A percentile compares a stretch with the other conserved stretches of the same genome.
Conservation (phyloP, 2,888 invertebrate genomes). For the Notodonta dromedarius region DNA sequence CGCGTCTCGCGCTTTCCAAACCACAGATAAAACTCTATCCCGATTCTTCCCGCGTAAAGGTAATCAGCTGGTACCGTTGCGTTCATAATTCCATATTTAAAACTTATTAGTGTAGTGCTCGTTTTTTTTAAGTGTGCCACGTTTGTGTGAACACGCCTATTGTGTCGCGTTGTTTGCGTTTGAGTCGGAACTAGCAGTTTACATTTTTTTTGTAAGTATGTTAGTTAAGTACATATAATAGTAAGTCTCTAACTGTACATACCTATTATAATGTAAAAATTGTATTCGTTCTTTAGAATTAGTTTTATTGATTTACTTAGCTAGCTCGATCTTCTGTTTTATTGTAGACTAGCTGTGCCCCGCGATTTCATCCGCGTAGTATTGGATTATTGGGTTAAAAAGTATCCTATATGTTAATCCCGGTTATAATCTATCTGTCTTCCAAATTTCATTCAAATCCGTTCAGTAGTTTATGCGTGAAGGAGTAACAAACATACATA, state of each 20-base stretch:
- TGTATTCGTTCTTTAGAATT: not conserved
- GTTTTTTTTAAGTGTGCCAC: slow-evolving; percentile 26
- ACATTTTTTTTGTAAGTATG: slow-evolving; percentile 20
- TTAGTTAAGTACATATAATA: not conserved
- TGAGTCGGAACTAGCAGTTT: slow-evolving; percentile 39
- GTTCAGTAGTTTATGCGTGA: no score
- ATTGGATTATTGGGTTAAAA: no score
- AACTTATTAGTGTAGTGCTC: slow-evolving; percentile 31
- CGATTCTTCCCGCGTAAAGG: slow-evolving; percentile 66
- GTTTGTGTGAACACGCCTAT: slow-evolving; percentile 36
- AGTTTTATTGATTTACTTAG: no score
- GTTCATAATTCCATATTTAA: slow-evolving; percentile 28
- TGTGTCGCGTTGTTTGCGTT: slow-evolving; percentile 48
- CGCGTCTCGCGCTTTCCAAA: slow-evolving; percentile 59
- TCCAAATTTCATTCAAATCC: no score
- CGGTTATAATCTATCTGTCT: no score
- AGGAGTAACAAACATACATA: no score
- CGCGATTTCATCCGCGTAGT: no score
- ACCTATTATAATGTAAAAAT: not conserved
- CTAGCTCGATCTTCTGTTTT: no score
- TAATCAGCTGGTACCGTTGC: slow-evolving; percentile 45
- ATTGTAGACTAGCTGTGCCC: no score
- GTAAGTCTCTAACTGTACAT: not conserved
- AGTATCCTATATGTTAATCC: no score
- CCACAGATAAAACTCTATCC: slow-evolving; percentile 58